phyloP scores from a whole-genome alignment of 2,113 vertebrate species.

The Brachionichthys hirsutus region DNA sequence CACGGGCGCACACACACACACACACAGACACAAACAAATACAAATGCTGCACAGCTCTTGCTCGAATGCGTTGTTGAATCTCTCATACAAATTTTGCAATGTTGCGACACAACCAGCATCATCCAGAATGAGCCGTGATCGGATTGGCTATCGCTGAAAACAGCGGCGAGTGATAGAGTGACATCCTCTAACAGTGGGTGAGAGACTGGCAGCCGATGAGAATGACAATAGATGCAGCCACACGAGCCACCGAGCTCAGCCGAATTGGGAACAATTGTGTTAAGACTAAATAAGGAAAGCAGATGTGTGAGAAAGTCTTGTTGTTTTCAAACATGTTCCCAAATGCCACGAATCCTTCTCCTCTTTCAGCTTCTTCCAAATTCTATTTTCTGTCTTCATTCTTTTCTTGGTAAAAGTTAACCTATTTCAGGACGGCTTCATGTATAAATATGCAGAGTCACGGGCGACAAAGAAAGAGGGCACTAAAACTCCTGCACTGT shows the following conservation, averaged over 20 bases:
- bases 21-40: constrained; percentile 15
- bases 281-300: no score
- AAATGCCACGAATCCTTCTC: no score
- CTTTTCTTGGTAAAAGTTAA: constrained; percentile 53
- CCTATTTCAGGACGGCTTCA: constrained; percentile 54
- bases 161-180: constrained; percentile 24
- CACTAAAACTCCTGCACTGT: constrained; percentile 71
- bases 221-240: neutral
- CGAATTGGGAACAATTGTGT: neutral
- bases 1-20: constrained; percentile 7
- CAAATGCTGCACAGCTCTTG: neutral
- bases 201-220: constrained; percentile 44
- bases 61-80: neutral
- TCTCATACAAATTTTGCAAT: neutral
- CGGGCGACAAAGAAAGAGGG: constrained; percentile 64
- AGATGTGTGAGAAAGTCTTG: no score
- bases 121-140: constrained; percentile 9
- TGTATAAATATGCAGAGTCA: constrained; percentile 76
- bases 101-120: neutral
- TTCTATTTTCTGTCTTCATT: neutral
- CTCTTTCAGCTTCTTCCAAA: constrained; percentile 15
- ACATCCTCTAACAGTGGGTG: constrained; percentile 5
- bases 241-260: neutral
- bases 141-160: constrained; percentile 7
- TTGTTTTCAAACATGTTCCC: no score